Evolutionary conservation across 2,113 vertebrate genomes (phyloP).

Genomic region (Anguilla rostrata): DNA sequence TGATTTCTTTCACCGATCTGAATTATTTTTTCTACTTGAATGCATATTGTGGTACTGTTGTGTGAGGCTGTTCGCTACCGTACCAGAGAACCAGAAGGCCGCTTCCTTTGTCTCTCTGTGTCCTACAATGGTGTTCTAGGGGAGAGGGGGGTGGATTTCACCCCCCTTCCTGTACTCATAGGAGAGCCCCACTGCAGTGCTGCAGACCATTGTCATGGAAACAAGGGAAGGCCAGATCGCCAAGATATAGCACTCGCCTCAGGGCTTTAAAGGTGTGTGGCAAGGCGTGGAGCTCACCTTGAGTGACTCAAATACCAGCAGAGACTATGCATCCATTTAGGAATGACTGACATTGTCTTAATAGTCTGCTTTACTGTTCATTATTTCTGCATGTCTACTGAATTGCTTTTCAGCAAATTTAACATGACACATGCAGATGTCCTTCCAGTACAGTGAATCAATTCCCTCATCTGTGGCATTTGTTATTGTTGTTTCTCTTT

Average conservation of each 20-base stretch:
- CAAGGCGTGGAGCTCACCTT: slow-evolving; percentile 20
- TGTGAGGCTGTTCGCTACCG: not conserved
- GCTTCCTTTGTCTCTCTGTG: slow-evolving; percentile 11
- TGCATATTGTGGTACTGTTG: not conserved
- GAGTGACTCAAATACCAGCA: slow-evolving; percentile 34
- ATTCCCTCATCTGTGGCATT: slow-evolving; percentile 52
- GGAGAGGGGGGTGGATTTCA: slow-evolving; percentile 31
- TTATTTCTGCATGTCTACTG: slow-evolving; percentile 45
- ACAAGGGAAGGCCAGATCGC: slow-evolving; percentile 56
- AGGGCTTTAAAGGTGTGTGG: slow-evolving; percentile 27
- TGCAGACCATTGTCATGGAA: slow-evolving; percentile 69
- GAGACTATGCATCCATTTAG: slow-evolving; percentile 27
- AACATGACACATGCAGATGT: slow-evolving; percentile 58
- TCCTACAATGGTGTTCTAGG: slow-evolving; percentile 17
- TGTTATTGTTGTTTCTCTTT: slow-evolving; percentile 58
- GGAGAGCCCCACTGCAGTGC: slow-evolving; percentile 47
- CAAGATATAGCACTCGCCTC: slow-evolving; percentile 47
- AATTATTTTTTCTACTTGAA: not conserved
- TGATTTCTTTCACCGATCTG: not conserved
- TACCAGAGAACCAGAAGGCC: slow-evolving; percentile 17
- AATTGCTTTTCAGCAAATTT: slow-evolving; percentile 59
- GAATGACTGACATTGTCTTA: slow-evolving; percentile 38
- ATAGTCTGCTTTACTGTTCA: slow-evolving; percentile 40
- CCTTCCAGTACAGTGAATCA: slow-evolving; percentile 56
- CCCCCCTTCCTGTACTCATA: slow-evolving; percentile 28